Evolutionary conservation across 2,113 vertebrate species (phyloP), one percentile per base, ranked within the genome.

Genomic region (Pteropus alecto): DNA sequence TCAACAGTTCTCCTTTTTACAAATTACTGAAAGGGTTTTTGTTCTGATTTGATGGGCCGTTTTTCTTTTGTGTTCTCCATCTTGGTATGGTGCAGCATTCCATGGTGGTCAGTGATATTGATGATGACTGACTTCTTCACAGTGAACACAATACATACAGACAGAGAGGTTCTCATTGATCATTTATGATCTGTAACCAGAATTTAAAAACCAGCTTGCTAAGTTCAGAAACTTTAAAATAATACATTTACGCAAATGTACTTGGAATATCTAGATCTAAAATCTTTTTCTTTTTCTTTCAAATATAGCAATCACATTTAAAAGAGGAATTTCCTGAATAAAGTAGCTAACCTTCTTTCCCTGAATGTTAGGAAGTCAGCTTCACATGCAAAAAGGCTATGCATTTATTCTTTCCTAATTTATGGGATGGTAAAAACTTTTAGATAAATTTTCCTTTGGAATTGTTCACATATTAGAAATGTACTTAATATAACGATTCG

Each of bases 91-190:
- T 33, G 3, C 46, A 95, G 46, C 63, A 26, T n/a, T 87, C 51
- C 21, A n/a, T 68, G 65, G 28, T 58, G 18, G 51, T 79, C 41
- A 60, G 8, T 96, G 86, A 94, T 97, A 91, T 95, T 84, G 58
- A 65, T 68, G 51, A 93, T 41, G 56, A 90, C 74, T 0, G 1
- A 26, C 70, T 96, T 94, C 38, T 67, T 71, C 63, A 21, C n/a
- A 73, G 54, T 4, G 26, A 43, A 6, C n/a, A 21, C 5, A n/a
- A 30, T 68, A 6, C 19, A 22, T 13, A 6, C 24, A 61, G 35
- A 24, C 12, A 51, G 28, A 63, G 33, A 38, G 15, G 15, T 54
- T 88, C 67, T 94, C 21, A 54, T 18, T 28, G 79, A 77, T 68
- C 13, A 43, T 3, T 46, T 58, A 48, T 12, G 41, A 33, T 78